A percentile compares a stretch with the other conserved stretches of the same genome.
Evolutionary conservation across 2,113 vertebrate genomes (phyloP).

Genomic region (Scopus umbretta): DNA sequence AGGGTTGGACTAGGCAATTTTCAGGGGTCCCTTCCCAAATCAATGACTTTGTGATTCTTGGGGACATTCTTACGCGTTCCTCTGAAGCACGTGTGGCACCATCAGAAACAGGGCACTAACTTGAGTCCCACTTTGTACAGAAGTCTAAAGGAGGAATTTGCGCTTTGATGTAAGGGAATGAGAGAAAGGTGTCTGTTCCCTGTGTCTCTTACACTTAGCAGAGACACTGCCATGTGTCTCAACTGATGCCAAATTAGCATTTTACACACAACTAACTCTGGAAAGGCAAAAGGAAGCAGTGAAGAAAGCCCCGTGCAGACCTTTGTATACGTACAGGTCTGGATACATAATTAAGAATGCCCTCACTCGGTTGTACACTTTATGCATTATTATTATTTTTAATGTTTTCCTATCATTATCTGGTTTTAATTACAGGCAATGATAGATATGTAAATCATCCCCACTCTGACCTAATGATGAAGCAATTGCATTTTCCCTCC

Average conservation of each 20-base stretch:
- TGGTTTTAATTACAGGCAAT: constrained; percentile 1
- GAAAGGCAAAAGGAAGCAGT: neutral
- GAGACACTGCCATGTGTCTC: neutral
- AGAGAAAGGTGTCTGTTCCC: neutral
- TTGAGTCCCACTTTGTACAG: neutral
- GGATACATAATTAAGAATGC: neutral
- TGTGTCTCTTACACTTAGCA: neutral
- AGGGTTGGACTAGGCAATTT: neutral
- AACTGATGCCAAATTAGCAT: neutral
- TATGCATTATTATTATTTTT: neutral
- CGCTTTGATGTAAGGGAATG: neutral
- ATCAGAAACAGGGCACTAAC: neutral
- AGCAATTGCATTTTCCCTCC: neutral
- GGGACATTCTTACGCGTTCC: neutral
- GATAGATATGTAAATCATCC: neutral
- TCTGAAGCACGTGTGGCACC: neutral
- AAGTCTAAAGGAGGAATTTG: neutral
- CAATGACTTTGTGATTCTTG: neutral
- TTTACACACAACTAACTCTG: neutral
- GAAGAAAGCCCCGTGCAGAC: neutral
- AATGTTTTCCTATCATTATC: neutral
- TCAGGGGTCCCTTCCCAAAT: neutral
- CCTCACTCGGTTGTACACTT: neutral
- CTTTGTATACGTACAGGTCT: neutral
- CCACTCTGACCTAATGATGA: neutral